Percentiles rank a stretch among this genome's conserved stretches.
phyloP scores from a whole-genome alignment of 30 jellyfish, hydroid and myxozoan genomes.

The Aurelia sp. region DNA sequence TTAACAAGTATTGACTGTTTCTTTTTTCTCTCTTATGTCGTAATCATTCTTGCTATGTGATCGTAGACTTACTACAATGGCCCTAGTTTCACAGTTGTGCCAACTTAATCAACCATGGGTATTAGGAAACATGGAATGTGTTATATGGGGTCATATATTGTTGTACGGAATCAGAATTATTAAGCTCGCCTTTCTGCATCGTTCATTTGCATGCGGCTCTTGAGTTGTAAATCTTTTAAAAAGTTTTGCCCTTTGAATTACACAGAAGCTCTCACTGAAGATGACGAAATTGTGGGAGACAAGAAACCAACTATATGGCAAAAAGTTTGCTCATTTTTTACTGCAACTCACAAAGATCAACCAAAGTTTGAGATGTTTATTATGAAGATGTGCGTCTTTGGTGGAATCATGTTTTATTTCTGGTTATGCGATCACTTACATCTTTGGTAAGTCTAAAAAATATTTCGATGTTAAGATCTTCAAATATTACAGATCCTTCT shows the following conservation, averaged over 20 bases:
- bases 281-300: constrained; percentile 1
- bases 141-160: too few species aligned
- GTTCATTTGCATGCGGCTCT: background rate
- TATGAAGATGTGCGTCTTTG: constrained; percentile 77
- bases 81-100: too few species aligned
- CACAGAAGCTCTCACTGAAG: constrained; percentile 13
- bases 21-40: too few species aligned
- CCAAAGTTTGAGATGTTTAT: constrained; percentile 82
- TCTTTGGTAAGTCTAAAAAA: constrained; percentile 73
- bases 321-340: constrained; percentile 20
- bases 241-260: background rate
- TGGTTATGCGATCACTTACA: constrained; percentile 89
- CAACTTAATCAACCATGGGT: too few species aligned
- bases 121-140: too few species aligned
- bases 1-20: too few species aligned
- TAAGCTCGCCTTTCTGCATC: too few species aligned
- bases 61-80: too few species aligned
- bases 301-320: background rate
- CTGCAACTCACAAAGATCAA: constrained; percentile 80
- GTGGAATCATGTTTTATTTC: constrained; percentile 89
- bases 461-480: background rate
- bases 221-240: background rate
- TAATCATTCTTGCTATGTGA: too few species aligned
- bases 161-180: too few species aligned
- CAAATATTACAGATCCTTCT: background rate